Percentiles rank a stretch among this genome's conserved stretches.
Conservation (phyloP, 2,113 vertebrate species). For the Nerophis ophidion region DNA sequence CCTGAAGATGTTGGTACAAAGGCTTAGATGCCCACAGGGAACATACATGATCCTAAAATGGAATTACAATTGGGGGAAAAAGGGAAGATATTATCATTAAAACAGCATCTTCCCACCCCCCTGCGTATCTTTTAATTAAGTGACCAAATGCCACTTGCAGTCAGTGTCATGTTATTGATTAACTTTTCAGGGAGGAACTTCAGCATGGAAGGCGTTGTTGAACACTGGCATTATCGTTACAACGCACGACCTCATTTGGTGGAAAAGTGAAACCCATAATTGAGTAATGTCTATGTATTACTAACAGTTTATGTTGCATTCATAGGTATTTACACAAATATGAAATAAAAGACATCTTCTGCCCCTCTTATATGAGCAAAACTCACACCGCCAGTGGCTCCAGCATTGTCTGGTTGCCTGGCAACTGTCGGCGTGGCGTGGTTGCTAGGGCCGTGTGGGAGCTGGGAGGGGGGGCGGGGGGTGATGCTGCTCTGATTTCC, state of each 20-base stretch:
- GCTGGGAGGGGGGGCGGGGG: constrained; percentile 48
- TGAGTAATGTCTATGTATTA: constrained; percentile 16
- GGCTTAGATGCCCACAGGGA: too few species aligned
- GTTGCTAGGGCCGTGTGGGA: constrained; percentile 67
- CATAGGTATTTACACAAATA: constrained; percentile 1
- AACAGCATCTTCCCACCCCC: too few species aligned
- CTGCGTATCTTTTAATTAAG: neutral
- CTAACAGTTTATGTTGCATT: neutral
- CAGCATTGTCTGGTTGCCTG: constrained; percentile 73
- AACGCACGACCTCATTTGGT: constrained; percentile 53
- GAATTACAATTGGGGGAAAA: too few species aligned
- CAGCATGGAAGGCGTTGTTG: constrained; percentile 5
- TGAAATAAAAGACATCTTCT: constrained; percentile 20
- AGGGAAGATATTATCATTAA: too few species aligned
- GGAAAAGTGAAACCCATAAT: constrained; percentile 57
- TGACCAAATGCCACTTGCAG: constrained; percentile 2
- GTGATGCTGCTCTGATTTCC: constrained; percentile 69
- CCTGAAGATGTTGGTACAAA: too few species aligned
- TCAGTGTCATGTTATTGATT: constrained; percentile 14
- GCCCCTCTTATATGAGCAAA: constrained; percentile 41
- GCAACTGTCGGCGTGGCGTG: constrained; percentile 74
- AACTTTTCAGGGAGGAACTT: constrained; percentile 15
- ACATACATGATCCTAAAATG: too few species aligned
- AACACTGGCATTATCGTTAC: constrained; percentile 7
- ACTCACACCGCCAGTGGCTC: constrained; percentile 66